Conservation (phyloP, 2,888 invertebrate species). For the Hydroisotoma schaefferi region DNA sequence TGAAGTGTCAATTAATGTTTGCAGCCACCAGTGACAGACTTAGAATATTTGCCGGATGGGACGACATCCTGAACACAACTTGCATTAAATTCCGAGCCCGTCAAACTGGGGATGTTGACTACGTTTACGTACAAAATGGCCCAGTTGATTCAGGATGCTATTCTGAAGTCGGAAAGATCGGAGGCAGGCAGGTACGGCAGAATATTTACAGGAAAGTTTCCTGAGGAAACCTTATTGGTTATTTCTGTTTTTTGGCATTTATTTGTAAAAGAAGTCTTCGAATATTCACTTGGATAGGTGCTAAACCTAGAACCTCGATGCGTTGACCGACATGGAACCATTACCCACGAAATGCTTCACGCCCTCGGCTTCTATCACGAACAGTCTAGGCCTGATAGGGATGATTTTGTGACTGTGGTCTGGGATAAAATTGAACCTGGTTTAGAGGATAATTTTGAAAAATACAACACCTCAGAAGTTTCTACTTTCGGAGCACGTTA, state of each 20-base stretch:
- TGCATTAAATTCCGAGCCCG: conserved; percentile 53
- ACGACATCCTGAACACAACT: conserved; percentile 55
- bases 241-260: background rate
- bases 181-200: conserved; percentile 51
- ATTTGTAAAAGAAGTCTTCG: background rate
- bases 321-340: conserved; percentile 34
- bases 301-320: conserved; percentile 56
- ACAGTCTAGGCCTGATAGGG: conserved; percentile 53
- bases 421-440: conserved; percentile 51
- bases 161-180: conserved; percentile 55
- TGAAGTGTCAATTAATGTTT: conserved; percentile 33
- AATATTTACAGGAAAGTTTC: no score
- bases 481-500: conserved; percentile 64
- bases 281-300: conserved; percentile 51
- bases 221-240: no score
- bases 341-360: conserved; percentile 54
- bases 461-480: conserved; percentile 63
- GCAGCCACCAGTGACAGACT: conserved; percentile 54
- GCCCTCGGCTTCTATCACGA: conserved; percentile 54
- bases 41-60: conserved; percentile 54
- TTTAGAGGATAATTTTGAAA: conserved; percentile 62
- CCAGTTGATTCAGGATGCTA: conserved; percentile 53
- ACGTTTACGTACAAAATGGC: conserved; percentile 35
- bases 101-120: conserved; percentile 26
- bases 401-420: conserved; percentile 51